Evolutionary conservation across 1,140 invertebrate species (phyloP).

Genomic region (Drosophila yakuba): DNA sequence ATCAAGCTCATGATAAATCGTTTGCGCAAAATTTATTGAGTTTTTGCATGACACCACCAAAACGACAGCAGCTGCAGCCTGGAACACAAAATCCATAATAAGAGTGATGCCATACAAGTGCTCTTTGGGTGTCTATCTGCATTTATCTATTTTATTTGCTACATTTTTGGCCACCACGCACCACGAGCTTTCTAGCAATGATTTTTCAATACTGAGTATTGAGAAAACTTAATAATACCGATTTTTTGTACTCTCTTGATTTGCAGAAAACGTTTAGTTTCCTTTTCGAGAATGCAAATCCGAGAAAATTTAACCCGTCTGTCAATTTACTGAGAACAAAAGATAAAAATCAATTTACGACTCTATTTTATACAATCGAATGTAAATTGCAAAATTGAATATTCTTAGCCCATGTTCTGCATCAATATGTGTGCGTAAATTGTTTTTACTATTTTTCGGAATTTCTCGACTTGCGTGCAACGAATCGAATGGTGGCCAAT

Average conservation of each 20-base stretch:
- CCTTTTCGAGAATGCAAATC: slow-evolving; percentile 27
- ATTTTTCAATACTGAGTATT: not conserved
- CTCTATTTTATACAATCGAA: slow-evolving; percentile 14
- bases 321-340: slow-evolving; percentile 20
- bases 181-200: not conserved
- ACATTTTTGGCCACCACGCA: not conserved
- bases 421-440: slow-evolving; percentile 16
- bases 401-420: slow-evolving; percentile 28
- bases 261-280: too few species aligned
- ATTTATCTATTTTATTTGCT: not conserved
- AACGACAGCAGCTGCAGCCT: slow-evolving; percentile 63
- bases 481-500: slow-evolving; percentile 35
- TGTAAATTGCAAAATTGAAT: slow-evolving; percentile 49
- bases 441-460: slow-evolving; percentile 32
- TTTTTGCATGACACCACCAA: slow-evolving; percentile 75
- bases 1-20: slow-evolving; percentile 82
- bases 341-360: slow-evolving; percentile 44
- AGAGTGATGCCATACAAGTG: slow-evolving; percentile 16
- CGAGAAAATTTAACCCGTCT: slow-evolving; percentile 28
- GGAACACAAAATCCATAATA: slow-evolving; percentile 25
- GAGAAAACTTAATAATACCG: not conserved
- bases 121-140: slow-evolving; percentile 11
- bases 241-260: too few species aligned
- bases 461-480: slow-evolving; percentile 24
- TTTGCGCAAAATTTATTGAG: slow-evolving; percentile 80